These are phyloP conservation scores for Dasypolia templi DNA, from an alignment of 2,888 invertebrate genomes.

Conservation along the genomic window DNA sequence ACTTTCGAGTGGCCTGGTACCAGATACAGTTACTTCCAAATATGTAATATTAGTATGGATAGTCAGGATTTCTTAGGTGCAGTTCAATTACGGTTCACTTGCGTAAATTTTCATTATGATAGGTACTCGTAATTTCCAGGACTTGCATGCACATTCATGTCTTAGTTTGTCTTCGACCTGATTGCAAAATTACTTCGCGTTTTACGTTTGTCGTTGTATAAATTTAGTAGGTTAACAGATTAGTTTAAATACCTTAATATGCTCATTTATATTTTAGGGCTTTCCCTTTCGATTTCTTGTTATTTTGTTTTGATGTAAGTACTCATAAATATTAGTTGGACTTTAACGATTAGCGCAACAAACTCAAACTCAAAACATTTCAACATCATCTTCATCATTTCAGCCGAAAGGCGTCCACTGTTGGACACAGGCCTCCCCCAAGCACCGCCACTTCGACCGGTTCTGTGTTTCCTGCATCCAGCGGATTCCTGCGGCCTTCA, in stretches of 20 bases:
- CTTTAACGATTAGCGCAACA: not conserved
- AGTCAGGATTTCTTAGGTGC: too few relatives aligned
- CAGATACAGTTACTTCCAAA: too few relatives aligned
- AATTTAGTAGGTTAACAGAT: not conserved
- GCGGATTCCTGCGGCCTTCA: too few relatives aligned
- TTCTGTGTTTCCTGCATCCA: too few relatives aligned
- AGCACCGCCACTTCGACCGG: too few relatives aligned
- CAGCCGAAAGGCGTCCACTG: too few relatives aligned
- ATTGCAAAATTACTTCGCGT: constrained; percentile 10
- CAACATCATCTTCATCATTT: too few relatives aligned
- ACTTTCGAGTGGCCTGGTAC: too few relatives aligned
- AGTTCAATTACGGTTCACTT: constrained; percentile 10
- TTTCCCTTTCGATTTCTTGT: not conserved
- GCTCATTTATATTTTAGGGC: not conserved
- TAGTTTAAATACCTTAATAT: not conserved
- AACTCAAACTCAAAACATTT: not conserved
- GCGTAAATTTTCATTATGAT: not conserved
- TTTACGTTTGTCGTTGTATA: not conserved
- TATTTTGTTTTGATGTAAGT: not conserved
- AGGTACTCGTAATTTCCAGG: constrained; percentile 16
- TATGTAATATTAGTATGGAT: too few relatives aligned
- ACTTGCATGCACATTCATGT: constrained; percentile 26
- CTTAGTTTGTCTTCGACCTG: not conserved
- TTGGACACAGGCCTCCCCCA: too few relatives aligned
- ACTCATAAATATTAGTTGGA: not conserved